Percentiles rank a stretch among this genome's conserved stretches.
phyloP scores from a whole-genome alignment of 1,140 invertebrate genomes.

The Brachionus rubens region DNA sequence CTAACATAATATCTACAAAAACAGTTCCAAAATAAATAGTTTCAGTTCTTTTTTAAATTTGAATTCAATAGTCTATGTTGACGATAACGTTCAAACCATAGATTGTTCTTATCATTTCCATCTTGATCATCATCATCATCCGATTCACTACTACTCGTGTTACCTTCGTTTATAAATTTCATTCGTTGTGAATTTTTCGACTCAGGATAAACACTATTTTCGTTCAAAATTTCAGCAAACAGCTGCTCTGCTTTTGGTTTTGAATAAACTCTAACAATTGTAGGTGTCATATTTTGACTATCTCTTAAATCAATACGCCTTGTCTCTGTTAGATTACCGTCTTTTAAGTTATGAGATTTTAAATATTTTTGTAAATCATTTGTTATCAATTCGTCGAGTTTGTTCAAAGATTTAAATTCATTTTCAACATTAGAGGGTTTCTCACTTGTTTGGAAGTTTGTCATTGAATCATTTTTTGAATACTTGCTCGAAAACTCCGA shows the following conservation, averaged over 20 bases:
- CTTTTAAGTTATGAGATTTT: constrained; percentile 17
- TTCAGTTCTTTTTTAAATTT: neutral
- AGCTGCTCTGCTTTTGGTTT: constrained; percentile 13
- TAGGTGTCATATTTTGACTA: constrained; percentile 9
- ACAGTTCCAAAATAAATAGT: no score
- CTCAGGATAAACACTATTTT: neutral
- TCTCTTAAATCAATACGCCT: constrained; percentile 14
- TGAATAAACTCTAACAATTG: constrained; percentile 12
- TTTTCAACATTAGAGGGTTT: neutral
- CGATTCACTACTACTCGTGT: constrained; percentile 20
- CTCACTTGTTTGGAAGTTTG: neutral
- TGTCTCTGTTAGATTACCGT: constrained; percentile 17
- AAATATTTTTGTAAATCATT: constrained; percentile 15
- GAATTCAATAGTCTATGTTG: neutral
- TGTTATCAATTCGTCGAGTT: constrained; percentile 4
- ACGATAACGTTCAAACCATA: constrained; percentile 25
- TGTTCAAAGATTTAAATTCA: neutral
- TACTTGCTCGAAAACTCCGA: neutral
- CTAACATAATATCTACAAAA: no score
- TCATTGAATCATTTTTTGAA: neutral
- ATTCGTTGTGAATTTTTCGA: neutral
- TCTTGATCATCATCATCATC: neutral
- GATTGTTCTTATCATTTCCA: neutral
- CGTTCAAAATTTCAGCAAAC: constrained; percentile 12
- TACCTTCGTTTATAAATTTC: constrained; percentile 9